Evolutionary conservation across 2,797 vertebrate species (phyloP).

Genomic region (Sebastes oblongus): DNA sequence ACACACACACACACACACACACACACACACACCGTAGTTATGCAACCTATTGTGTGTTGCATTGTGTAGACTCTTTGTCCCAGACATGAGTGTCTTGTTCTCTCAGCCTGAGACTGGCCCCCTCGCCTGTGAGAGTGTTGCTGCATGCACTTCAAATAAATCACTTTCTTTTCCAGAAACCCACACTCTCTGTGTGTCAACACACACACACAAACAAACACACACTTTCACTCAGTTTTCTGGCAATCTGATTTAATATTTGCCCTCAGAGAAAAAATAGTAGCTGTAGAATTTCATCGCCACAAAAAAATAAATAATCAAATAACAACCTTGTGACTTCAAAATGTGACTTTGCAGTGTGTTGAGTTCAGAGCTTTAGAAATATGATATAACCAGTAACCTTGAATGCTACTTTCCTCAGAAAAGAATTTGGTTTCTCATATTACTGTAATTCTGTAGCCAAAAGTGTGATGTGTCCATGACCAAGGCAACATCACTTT

Average conservation of each 20-base stretch:
- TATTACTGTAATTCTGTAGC: not conserved
- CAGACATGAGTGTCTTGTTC: conserved; percentile 34
- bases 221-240: not conserved
- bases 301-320: not conserved
- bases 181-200: not conserved
- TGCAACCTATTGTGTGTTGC: conserved; percentile 43
- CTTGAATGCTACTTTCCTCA: not conserved
- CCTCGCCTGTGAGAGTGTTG: not conserved
- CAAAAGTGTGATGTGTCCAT: not conserved
- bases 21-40: conserved; percentile 34
- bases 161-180: conserved; percentile 23
- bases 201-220: not conserved
- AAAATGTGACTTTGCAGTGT: not conserved
- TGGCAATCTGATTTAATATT: conserved; percentile 14
- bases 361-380: not conserved
- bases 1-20: not conserved
- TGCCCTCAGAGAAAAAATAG: conserved; percentile 8
- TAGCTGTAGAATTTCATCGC: not conserved
- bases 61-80: conserved; percentile 48
- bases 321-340: not conserved
- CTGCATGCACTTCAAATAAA: conserved; percentile 35
- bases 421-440: not conserved
- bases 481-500: not conserved
- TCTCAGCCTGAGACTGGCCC: conserved; percentile 21
- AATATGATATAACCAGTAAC: not conserved